Percentiles rank a stretch among this genome's conserved stretches.
Conservation (phyloP, 1,140 invertebrate genomes). For the Lanistes nyassanus region DNA sequence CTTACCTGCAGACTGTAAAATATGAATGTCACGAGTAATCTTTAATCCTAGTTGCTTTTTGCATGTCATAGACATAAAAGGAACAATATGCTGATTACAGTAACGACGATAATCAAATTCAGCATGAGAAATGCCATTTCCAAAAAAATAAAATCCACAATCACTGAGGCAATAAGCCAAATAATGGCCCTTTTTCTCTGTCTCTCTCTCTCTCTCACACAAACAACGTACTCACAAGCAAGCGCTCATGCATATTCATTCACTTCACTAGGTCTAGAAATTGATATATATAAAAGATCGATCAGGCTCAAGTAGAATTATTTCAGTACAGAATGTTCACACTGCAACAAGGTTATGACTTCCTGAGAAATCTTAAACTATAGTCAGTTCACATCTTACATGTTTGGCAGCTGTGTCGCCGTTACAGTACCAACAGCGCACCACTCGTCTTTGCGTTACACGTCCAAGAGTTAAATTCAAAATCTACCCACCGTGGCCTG, state of each 20-base stretch:
- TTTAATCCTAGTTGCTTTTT: neutral
- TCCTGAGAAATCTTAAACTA: too few species aligned
- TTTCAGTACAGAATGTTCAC: too few species aligned
- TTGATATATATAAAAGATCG: neutral
- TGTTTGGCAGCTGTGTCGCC: too few species aligned
- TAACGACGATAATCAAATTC: neutral
- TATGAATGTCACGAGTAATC: neutral
- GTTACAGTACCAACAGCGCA: too few species aligned
- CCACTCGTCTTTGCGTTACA: too few species aligned
- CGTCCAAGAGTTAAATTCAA: too few species aligned
- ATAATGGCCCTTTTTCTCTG: neutral
- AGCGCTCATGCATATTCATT: neutral
- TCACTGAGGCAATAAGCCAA: neutral
- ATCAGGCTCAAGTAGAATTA: neutral
- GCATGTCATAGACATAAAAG: too few species aligned
- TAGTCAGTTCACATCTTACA: too few species aligned
- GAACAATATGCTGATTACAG: neutral
- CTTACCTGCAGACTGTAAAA: too few species aligned
- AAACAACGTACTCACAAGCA: neutral
- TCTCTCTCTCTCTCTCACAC: neutral
- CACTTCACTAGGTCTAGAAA: neutral
- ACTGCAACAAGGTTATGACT: too few species aligned
- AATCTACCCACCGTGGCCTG: too few species aligned
- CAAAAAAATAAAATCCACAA: neutral
- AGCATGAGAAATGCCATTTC: neutral